Conservation (phyloP, 2,888 invertebrate genomes). For the Erannis defoliaria region DNA sequence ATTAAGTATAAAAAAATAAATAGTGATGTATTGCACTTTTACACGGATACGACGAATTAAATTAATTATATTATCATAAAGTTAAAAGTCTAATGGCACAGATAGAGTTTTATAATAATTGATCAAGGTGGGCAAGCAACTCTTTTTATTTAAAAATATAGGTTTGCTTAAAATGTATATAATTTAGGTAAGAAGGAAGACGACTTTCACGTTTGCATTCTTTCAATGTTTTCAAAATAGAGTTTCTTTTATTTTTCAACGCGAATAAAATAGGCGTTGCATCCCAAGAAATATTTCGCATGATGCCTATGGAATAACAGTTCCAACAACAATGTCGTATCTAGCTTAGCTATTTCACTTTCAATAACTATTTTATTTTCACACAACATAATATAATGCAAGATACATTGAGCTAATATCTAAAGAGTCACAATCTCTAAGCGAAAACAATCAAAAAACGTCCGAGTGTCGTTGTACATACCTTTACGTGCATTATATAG, state of each 20-base stretch:
- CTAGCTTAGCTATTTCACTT: constrained; percentile 2
- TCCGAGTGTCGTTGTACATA: too few species aligned
- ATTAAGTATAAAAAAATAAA: constrained; percentile 6
- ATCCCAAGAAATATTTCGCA: constrained; percentile 9
- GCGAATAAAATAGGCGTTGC: constrained; percentile 10
- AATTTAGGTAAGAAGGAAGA: constrained; percentile 62
- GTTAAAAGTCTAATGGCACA: constrained; percentile 66
- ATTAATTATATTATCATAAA: constrained; percentile 8
- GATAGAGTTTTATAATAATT: constrained; percentile 54
- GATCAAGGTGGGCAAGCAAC: constrained; percentile 68
- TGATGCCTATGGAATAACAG: constrained; percentile 8
- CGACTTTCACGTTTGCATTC: constrained; percentile 47
- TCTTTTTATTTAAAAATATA: constrained; percentile 33
- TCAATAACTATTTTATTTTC: background rate
- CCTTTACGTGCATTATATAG: too few species aligned
- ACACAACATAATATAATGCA: constrained; percentile 7
- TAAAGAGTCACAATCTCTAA: too few species aligned
- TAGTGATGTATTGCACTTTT: background rate
- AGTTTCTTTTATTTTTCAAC: constrained; percentile 5
- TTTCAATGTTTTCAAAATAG: constrained; percentile 10
- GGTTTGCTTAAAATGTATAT: constrained; percentile 46
- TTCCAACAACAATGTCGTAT: constrained; percentile 1
- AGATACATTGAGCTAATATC: too few species aligned
- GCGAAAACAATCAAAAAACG: too few species aligned
- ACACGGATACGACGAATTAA: background rate